Evolutionary conservation across 1,140 invertebrate genomes (phyloP).

Genomic region (Drusus annulatus): DNA sequence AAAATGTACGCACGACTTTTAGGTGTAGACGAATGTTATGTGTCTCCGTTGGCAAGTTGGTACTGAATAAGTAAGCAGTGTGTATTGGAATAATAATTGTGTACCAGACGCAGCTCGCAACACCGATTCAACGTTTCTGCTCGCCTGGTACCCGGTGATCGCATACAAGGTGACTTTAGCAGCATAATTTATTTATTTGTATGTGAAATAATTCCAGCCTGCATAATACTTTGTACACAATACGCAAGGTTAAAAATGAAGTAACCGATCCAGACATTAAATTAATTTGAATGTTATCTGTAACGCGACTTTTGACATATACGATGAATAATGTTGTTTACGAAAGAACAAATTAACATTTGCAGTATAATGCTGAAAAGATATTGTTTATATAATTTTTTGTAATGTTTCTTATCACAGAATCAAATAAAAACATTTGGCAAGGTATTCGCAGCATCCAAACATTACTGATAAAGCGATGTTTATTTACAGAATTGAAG

Average conservation of each 20-base stretch:
- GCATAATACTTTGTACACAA: background rate
- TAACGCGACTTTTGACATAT: too few species aligned
- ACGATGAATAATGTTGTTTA: too few species aligned
- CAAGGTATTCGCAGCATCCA: too few species aligned
- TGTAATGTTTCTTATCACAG: too few species aligned
- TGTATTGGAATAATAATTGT: conserved; percentile 11
- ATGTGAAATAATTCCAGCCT: conserved; percentile 2
- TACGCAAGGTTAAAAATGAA: background rate
- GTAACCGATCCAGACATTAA: background rate
- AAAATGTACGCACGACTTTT: background rate
- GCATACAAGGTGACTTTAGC: conserved; percentile 31
- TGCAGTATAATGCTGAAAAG: too few species aligned
- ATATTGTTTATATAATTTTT: too few species aligned
- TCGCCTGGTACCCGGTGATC: conserved; percentile 25
- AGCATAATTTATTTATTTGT: conserved; percentile 11
- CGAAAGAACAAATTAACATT: too few species aligned
- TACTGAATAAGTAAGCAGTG: background rate
- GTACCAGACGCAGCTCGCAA: background rate
- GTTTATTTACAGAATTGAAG: too few species aligned
- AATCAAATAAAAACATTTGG: too few species aligned
- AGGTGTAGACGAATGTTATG: background rate
- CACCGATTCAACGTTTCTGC: conserved; percentile 20
- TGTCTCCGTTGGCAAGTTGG: background rate
- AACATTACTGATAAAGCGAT: too few species aligned
- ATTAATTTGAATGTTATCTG: too few species aligned